phyloP scores from a whole-genome alignment of 2,888 invertebrate genomes.

The Dugesia japonica region DNA sequence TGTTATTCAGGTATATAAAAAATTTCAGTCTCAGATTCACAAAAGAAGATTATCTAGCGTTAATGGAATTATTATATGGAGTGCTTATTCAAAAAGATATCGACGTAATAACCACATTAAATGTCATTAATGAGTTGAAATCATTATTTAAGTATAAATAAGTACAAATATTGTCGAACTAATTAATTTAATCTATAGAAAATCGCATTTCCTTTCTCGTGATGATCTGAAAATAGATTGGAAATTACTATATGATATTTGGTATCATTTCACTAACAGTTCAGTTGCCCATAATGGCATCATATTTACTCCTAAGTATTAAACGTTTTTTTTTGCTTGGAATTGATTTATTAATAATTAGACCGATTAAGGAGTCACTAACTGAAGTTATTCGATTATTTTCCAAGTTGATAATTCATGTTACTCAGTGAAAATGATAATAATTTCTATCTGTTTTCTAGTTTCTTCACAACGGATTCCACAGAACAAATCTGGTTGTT shows the following conservation, averaged over 20 bases:
- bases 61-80: neutral
- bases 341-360: no score
- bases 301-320: neutral
- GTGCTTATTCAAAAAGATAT: conserved; percentile 11
- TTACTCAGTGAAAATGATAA: neutral
- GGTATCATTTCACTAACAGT: conserved; percentile 4
- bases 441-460: no score
- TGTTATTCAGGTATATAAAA: neutral
- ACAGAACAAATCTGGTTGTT: neutral
- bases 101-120: neutral
- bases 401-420: neutral
- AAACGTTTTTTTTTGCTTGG: no score
- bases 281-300: neutral
- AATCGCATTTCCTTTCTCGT: neutral
- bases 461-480: neutral
- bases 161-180: neutral
- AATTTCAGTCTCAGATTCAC: neutral
- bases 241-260: neutral
- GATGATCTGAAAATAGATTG: neutral
- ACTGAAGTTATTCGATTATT: neutral
- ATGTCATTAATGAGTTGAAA: neutral
- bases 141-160: neutral
- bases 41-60: neutral
- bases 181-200: neutral
- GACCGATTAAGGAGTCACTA: neutral